phyloP scores from a whole-genome alignment of 1,140 invertebrate species.

The Ruditapes philippinarum region DNA sequence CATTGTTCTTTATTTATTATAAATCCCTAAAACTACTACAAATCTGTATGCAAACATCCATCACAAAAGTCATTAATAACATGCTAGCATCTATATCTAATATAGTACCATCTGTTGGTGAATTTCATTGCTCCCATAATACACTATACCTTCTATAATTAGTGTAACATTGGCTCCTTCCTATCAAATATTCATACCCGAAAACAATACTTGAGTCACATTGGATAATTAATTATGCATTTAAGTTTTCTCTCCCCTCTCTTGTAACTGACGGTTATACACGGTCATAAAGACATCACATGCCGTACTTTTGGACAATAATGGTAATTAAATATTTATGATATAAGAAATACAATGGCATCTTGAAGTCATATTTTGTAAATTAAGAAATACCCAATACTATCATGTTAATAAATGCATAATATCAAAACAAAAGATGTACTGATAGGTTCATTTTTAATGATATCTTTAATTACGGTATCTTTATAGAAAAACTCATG shows the following conservation, averaged over 20 bases:
- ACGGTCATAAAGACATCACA: neutral
- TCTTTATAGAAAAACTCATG: too few relatives aligned
- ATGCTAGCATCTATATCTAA: neutral
- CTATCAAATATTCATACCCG: neutral
- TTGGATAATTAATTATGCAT: neutral
- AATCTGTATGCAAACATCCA: neutral
- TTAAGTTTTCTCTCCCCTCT: too few relatives aligned
- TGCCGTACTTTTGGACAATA: neutral
- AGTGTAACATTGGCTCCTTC: neutral
- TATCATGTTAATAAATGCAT: too few relatives aligned
- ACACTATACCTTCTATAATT: neutral
- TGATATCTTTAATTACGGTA: too few relatives aligned
- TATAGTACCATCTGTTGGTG: neutral
- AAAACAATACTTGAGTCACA: slow-evolving; percentile 3
- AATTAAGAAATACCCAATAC: too few relatives aligned
- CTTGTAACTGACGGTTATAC: too few relatives aligned
- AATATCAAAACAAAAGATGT: too few relatives aligned
- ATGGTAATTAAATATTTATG: slow-evolving; percentile 3
- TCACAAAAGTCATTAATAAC: neutral
- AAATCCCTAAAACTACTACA: too few relatives aligned
- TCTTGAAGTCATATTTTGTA: neutral
- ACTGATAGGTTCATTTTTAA: too few relatives aligned
- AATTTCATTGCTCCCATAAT: slow-evolving; percentile 6
- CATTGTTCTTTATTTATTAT: too few relatives aligned
- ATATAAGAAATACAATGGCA: neutral